Percentiles rank a stretch among this genome's conserved stretches.
These are phyloP conservation scores for Oscheius sp. DNA, from an alignment of 2,888 invertebrate species.

Conservation along the genomic window DNA sequence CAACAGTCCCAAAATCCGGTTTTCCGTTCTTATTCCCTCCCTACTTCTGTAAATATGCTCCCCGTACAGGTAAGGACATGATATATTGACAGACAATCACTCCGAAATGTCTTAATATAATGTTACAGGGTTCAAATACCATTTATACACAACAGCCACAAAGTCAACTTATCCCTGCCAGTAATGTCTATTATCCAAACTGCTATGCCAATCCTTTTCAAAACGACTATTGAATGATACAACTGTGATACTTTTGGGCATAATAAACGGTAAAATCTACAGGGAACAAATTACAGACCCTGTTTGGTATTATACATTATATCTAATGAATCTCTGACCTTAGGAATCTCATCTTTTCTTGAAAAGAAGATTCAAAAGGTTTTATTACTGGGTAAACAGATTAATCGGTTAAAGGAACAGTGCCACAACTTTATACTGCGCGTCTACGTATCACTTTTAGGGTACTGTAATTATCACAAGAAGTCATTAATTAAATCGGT, in stretches of 20 bases:
- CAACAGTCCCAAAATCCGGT: neutral
- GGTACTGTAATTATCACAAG: too few species aligned
- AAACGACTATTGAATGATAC: constrained; percentile 4
- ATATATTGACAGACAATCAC: too few species aligned
- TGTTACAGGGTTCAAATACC: neutral
- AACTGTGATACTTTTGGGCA: neutral
- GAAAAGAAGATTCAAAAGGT: too few species aligned
- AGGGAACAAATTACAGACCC: too few species aligned
- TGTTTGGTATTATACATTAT: too few species aligned
- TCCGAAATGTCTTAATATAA: neutral
- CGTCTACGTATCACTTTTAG: too few species aligned
- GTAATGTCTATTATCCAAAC: constrained; percentile 17
- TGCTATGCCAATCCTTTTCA: constrained; percentile 13
- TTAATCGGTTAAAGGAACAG: too few species aligned
- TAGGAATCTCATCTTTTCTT: too few species aligned
- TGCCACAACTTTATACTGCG: too few species aligned
- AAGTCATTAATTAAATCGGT: too few species aligned
- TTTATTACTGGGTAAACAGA: too few species aligned
- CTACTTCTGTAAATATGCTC: neutral
- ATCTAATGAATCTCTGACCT: too few species aligned
- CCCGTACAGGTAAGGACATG: neutral
- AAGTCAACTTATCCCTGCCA: neutral
- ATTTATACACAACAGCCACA: neutral
- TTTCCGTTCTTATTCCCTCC: constrained; percentile 4
- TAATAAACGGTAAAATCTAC: constrained; percentile 6